phyloP scores from a whole-genome alignment of 2,113 vertebrate species.

The Clarias macrocephalus region DNA sequence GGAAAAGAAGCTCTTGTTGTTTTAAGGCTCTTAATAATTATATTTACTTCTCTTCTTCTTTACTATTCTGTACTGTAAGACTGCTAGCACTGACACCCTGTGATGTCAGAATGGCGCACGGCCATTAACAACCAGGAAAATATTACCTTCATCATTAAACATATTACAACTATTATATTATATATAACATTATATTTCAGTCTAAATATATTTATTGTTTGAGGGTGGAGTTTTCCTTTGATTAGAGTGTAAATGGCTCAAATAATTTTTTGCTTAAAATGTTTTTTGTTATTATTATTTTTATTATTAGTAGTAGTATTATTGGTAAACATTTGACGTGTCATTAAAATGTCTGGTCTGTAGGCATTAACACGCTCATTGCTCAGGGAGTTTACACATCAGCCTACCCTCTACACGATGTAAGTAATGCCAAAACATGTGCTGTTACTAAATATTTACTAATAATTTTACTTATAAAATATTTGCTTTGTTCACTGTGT shows the following conservation, averaged over 20 bases:
- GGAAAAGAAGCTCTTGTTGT: background rate
- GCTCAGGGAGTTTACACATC: conserved; percentile 88
- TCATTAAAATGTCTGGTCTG: conserved; percentile 58
- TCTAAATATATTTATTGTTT: background rate
- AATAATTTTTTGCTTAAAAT: background rate
- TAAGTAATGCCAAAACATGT: conserved; percentile 72
- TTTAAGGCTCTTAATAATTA: too few relatives aligned
- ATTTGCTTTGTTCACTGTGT: background rate
- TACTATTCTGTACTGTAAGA: too few relatives aligned
- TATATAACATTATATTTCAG: background rate
- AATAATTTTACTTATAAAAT: background rate
- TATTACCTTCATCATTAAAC: background rate
- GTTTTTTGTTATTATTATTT: too few relatives aligned
- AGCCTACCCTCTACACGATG: conserved; percentile 91
- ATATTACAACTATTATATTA: too few relatives aligned
- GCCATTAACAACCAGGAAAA: background rate
- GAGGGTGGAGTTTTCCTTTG: background rate
- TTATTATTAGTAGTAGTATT: too few relatives aligned
- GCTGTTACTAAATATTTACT: background rate
- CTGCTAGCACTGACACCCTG: too few relatives aligned
- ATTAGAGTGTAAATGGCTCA: background rate
- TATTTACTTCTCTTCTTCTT: too few relatives aligned
- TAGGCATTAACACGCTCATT: conserved; percentile 93
- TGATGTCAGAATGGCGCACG: too few relatives aligned
- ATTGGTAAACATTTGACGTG: background rate